Evolutionary conservation across 2,113 vertebrate species (phyloP).

Genomic region (Rattus rattus): DNA sequence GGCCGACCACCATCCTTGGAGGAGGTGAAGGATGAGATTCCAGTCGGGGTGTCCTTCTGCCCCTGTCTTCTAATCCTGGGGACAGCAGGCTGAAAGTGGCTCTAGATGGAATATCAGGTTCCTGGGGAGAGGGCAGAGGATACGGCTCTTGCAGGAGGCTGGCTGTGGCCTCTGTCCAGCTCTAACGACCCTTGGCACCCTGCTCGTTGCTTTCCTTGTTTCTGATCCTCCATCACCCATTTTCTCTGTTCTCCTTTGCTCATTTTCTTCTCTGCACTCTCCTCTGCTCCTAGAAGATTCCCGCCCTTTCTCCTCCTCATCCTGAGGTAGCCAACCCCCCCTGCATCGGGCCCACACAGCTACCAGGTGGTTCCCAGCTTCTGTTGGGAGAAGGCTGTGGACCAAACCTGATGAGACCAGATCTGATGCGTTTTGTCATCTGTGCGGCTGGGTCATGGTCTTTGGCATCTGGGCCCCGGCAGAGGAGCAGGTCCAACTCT

Average conservation of each 20-base stretch:
- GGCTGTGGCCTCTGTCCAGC: not conserved
- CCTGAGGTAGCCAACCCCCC: not conserved
- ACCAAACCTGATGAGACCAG: slow-evolving; percentile 31
- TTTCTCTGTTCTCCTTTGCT: not conserved
- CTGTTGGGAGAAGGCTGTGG: accelerated
- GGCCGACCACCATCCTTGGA: not conserved
- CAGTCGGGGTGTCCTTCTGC: not conserved
- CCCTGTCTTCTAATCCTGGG: not conserved
- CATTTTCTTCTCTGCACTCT: not conserved
- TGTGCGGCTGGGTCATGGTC: not conserved
- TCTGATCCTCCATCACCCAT: accelerated
- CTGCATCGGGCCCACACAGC: not conserved
- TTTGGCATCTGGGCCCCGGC: not conserved
- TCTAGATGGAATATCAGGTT: not conserved
- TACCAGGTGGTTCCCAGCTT: accelerated
- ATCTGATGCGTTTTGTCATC: not conserved
- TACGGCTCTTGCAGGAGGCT: not conserved
- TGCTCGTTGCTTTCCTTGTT: not conserved
- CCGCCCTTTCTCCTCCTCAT: not conserved
- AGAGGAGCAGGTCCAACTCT: not conserved
- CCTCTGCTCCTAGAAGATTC: not conserved
- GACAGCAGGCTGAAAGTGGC: not conserved
- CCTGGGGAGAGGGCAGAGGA: not conserved
- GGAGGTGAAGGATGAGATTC: not conserved
- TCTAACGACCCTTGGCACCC: not conserved